phyloP scores from a whole-genome alignment of 2,797 vertebrate species.

The Brachyrhaphis roseni region DNA sequence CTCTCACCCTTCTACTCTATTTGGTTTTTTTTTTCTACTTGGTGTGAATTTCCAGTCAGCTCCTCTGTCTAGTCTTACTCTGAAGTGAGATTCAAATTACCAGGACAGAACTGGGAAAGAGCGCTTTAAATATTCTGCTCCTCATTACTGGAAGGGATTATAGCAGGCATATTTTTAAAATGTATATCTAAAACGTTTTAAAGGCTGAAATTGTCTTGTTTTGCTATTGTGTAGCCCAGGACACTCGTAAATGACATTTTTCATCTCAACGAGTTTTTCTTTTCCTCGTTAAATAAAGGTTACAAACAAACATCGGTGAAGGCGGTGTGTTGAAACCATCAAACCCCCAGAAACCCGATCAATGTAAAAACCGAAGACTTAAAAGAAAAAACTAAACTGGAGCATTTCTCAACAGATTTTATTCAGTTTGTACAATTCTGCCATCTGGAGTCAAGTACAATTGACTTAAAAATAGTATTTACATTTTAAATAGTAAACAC shows the following conservation, averaged over 20 bases:
- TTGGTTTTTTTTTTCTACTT: not conserved
- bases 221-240: no score
- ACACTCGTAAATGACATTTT: no score
- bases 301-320: not conserved
- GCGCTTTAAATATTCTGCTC: no score
- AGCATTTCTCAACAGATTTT: not conserved
- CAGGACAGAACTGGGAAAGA: no score
- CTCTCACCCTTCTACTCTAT: not conserved
- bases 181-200: no score
- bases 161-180: no score
- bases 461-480: slow-evolving; percentile 1
- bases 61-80: not conserved
- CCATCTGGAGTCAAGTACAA: not conserved
- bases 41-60: not conserved
- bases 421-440: not conserved
- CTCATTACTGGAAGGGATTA: no score
- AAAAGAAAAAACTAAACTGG: not conserved
- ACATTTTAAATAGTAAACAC: not conserved
- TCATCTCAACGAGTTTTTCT: no score
- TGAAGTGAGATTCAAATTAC: not conserved
- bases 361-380: not conserved
- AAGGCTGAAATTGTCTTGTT: no score
- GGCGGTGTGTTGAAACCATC: not conserved
- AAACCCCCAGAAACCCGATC: not conserved
- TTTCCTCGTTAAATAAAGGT: no score